Conservation (phyloP, 37 sponge, comb jelly and placozoan genomes). For the Dysidea cf. avara region DNA sequence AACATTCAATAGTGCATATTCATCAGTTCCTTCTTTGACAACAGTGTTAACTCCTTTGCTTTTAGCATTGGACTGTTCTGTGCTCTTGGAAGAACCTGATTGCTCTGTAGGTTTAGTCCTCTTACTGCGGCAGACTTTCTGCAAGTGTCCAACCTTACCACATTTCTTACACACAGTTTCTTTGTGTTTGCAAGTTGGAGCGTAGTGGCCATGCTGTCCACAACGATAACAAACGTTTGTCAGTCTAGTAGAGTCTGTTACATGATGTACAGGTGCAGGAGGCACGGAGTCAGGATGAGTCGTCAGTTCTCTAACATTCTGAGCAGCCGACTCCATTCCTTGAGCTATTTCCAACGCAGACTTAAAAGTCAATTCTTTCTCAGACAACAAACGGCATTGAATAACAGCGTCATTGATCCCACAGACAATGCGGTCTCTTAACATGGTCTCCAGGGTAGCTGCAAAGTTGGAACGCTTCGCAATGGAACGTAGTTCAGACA, state of each 20-base stretch:
- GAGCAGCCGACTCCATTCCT: neutral
- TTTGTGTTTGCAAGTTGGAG: neutral
- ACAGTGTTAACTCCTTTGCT: no score
- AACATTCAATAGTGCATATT: neutral
- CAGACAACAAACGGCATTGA: neutral
- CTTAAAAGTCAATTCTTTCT: neutral
- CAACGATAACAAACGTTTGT: neutral
- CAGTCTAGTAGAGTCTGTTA: neutral
- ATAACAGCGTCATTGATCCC: neutral
- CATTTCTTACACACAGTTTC: neutral
- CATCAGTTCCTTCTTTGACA: neutral
- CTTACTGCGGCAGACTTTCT: neutral
- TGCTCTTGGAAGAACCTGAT: neutral
- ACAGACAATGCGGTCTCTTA: constrained; percentile 12
- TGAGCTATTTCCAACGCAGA: constrained; percentile 2
- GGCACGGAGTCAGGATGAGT: neutral
- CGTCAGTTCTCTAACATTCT: neutral
- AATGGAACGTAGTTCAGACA: constrained; percentile 3
- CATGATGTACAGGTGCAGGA: neutral
- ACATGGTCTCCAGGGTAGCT: neutral
- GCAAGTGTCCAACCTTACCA: constrained; percentile 2
- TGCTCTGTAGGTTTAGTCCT: neutral
- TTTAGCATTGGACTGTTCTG: no score
- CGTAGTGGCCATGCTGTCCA: neutral
- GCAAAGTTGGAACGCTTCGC: constrained; percentile 1